Base-by-base conservation (phyloP, 2,113 vertebrate genomes). In the Gymnarchus niloticus region DNA sequence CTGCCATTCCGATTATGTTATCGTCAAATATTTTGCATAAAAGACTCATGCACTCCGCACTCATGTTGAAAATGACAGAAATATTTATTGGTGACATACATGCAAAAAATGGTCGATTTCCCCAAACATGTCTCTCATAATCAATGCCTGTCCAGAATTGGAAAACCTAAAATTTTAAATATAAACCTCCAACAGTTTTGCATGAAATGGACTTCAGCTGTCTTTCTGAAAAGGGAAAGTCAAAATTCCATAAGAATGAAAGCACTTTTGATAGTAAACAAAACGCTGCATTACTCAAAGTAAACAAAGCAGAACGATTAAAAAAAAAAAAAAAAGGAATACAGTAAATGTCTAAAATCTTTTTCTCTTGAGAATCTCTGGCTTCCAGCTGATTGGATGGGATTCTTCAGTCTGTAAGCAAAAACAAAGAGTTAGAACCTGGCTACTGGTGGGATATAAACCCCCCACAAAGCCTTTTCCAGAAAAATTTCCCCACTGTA, bases 301-400 rank as follows among this genome's bases (percentile, higher is more conserved):
- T 46, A 81, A 48, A 49, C 9, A 82, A 28, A 56, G 25, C 12
- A 33, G 6, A 83, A 10, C 3, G 56, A 49, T 46, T 7, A 84
- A 25, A 44, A 37, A 33, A 57, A 57, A 51, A 33, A 54, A 3
- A 85, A 85, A 88, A 52, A 83, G 6, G 28, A 44, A 9, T 14
- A 7, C 61, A 46, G 82, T 82, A 89, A 80, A 48, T 5, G 6
- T 87, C 92, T 94, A 99, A 94, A 98, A 99, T 93, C 97, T 92
- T 89, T 99, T 99, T 89, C 97, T 96, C 92, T 99, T 99, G 92
- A 99, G 96, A 90, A 99, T 99, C 93, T 99, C 97, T 90, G 98
- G 98, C 91, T 99, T 99, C 98, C 98, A 99, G 93, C 95, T 99
- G 94, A 99, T 89, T 7, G 98, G 97, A 90, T 99, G 98, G 65